These are phyloP conservation scores for Anolis apletophallus DNA, from an alignment of 2,797 vertebrate species.

Conservation along the genomic window DNA sequence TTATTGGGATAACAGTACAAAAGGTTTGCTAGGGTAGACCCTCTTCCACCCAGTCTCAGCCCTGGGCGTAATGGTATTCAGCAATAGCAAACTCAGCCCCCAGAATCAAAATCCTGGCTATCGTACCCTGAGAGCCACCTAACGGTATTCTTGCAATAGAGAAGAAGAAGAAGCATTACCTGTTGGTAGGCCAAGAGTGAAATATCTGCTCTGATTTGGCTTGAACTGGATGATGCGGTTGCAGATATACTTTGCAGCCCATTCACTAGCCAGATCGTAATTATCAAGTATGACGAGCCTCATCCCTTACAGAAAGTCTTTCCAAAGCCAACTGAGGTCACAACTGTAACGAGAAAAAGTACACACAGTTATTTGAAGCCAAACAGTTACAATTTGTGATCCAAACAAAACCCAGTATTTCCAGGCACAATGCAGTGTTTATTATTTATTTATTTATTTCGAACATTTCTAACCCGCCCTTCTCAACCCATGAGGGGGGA, in stretches of 20 bases:
- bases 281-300: conserved; percentile 91
- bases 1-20: no score
- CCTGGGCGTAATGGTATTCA: no score
- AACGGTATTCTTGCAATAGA: not conserved
- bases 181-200: conserved; percentile 84
- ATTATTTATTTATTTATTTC: no score
- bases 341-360: conserved; percentile 54
- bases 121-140: no score
- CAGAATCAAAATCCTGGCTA: no score
- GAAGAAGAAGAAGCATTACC: conserved; percentile 70
- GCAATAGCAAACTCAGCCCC: no score
- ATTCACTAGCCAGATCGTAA: conserved; percentile 94
- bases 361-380: conserved; percentile 27
- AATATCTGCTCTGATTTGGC: conserved; percentile 80
- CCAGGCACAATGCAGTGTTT: no score
- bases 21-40: no score
- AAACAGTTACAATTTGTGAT: not conserved
- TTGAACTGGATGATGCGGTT: conserved; percentile 87
- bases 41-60: no score
- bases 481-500: no score
- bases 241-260: conserved; percentile 97
- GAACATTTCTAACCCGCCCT: no score
- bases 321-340: conserved; percentile 27
- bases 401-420: not conserved
- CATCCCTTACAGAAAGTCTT: conserved; percentile 70